Conservation (phyloP, 2,888 invertebrate species). For the Ametastegia equiseti region DNA sequence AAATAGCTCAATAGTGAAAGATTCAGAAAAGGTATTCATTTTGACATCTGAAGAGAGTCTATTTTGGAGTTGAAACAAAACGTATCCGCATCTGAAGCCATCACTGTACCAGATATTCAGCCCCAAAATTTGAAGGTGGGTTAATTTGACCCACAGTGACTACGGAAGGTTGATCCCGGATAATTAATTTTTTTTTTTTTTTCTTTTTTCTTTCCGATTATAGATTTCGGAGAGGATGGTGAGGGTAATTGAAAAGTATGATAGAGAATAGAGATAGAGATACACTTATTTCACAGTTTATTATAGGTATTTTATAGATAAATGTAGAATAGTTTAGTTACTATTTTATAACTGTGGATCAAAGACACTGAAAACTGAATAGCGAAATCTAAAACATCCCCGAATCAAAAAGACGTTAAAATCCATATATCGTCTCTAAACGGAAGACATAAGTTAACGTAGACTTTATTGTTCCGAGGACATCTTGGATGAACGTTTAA, state of each 20-base stretch:
- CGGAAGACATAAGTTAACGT: slow-evolving; percentile 48
- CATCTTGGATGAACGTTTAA: slow-evolving; percentile 63
- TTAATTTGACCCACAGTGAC: no score
- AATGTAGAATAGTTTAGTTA: slow-evolving; percentile 75
- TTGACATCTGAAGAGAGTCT: no score
- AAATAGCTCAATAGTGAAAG: no score
- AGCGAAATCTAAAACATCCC: slow-evolving; percentile 64
- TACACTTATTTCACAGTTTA: slow-evolving; percentile 76
- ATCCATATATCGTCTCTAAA: slow-evolving; percentile 50
- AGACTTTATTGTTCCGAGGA: slow-evolving; percentile 57
- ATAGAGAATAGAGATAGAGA: slow-evolving; percentile 15
- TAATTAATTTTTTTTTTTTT: not conserved
- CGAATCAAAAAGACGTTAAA: slow-evolving; percentile 58
- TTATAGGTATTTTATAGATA: slow-evolving; percentile 75
- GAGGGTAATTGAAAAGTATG: not conserved
- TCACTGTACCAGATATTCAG: no score
- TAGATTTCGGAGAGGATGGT: not conserved
- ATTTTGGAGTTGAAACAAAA: no score
- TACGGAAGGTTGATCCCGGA: no score
- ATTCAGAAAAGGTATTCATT: no score
- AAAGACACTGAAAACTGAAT: slow-evolving; percentile 72
- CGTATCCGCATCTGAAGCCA: no score
- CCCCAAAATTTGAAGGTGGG: no score
- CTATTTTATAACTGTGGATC: slow-evolving; percentile 74
- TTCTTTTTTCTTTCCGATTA: not conserved